Base-by-base conservation (phyloP, 2,888 invertebrate genomes). In the Platynereis dumerilii region DNA sequence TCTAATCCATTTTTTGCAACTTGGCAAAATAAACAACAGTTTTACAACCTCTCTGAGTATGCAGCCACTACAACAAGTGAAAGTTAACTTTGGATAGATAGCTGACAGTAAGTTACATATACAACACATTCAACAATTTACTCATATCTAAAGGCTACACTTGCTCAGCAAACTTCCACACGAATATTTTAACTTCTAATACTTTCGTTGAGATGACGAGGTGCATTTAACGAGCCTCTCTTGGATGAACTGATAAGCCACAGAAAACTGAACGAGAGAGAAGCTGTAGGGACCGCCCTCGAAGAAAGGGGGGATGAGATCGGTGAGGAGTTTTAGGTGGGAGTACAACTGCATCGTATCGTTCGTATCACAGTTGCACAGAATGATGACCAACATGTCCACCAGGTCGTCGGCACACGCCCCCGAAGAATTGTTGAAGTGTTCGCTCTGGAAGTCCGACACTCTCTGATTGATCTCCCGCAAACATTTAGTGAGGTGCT, bases 211-310 rank as follows among this genome's bases (percentile, higher is more conserved):
- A n/a, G n/a, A n/a, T n/a, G n/a, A n/a, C n/a, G n/a, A n/a, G n/a
- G n/a, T n/a, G n/a, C n/a, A n/a, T n/a, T n/a, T n/a, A n/a, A n/a
- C n/a, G n/a, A n/a, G n/a, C n/a, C 74, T 70, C 27, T 76, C 76
- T 67, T 76, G 74, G n/a, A 79, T 54, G 58, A 77, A 77, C 59
- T 79, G 77, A 62, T 74, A 78, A 2, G 79, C 78, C n/a, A 73
- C 75, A 28, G 68, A 70, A 34, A 80, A 75, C 58, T 76, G 79
- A 0, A 76, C 75, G 24, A 79, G 70, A 1, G 77, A 73, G 65
- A 76, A 79, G 64, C 76, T 78, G 68, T 79, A 78, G 12, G 76
- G 74, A 55, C 76, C 75, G 7, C 75, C 75, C 17, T 71, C 69
- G 60, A 79, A 74, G 63, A 77, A 80, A 2, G 71, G 72, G 15